Evolutionary conservation across 2,888 invertebrate genomes (phyloP).

Genomic region (Thereva unica): DNA sequence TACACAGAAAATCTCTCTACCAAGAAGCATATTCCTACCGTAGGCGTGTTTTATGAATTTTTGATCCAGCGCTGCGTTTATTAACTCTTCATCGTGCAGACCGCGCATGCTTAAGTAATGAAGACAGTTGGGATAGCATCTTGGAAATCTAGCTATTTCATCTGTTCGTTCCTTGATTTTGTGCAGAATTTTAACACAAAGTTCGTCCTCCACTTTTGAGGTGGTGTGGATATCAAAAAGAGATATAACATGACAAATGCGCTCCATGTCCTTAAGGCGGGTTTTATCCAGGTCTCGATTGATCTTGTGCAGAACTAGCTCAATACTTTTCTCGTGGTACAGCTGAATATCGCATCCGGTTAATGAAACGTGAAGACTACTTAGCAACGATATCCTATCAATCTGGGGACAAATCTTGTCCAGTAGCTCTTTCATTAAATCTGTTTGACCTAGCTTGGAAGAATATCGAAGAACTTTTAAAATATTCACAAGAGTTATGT

Average conservation of each 20-base stretch:
- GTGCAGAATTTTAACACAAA: conserved; percentile 57
- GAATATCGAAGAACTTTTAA: conserved; percentile 66
- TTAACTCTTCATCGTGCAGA: conserved; percentile 65
- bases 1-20: conserved; percentile 67
- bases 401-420: conserved; percentile 63
- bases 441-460: conserved; percentile 56
- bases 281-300: conserved; percentile 58
- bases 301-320: conserved; percentile 62
- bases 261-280: conserved; percentile 76
- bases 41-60: conserved; percentile 64
- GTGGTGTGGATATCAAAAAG: conserved; percentile 65
- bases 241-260: conserved; percentile 66
- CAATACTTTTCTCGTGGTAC: conserved; percentile 59
- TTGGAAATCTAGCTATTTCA: conserved; percentile 65
- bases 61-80: conserved; percentile 62
- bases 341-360: conserved; percentile 63
- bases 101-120: conserved; percentile 64
- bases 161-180: conserved; percentile 62
- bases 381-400: conserved; percentile 64
- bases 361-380: conserved; percentile 69
- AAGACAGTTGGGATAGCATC: conserved; percentile 65
- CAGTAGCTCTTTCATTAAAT: conserved; percentile 60
- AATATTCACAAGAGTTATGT: conserved; percentile 68
- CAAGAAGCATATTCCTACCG: conserved; percentile 59
- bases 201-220: conserved; percentile 58